Conservation (phyloP, 2,888 invertebrate genomes). For the Gisinianus flammeolus region DNA sequence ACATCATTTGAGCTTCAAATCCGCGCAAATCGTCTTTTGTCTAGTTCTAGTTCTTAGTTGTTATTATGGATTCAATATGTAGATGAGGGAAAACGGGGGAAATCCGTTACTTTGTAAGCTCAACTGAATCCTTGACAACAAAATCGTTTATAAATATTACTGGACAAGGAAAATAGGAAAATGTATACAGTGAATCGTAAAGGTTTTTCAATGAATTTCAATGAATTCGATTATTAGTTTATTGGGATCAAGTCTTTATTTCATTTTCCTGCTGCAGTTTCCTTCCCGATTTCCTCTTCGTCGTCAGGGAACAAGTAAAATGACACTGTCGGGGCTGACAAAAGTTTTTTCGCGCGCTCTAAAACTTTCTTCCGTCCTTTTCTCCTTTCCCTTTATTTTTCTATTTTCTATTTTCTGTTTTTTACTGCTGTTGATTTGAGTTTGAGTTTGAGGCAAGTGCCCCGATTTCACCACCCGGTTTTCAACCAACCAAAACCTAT, state of each 20-base stretch:
- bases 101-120: background rate
- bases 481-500: conserved; percentile 6
- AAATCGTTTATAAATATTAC: background rate
- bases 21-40: too few relatives aligned
- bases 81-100: background rate
- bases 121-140: background rate
- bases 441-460: background rate
- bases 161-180: background rate
- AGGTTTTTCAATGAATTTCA: conserved; percentile 28
- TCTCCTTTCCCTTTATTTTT: too few relatives aligned
- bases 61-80: too few relatives aligned
- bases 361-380: conserved; percentile 2
- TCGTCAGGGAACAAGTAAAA: conserved; percentile 23
- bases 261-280: too few relatives aligned
- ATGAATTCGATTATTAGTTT: conserved; percentile 28
- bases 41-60: too few relatives aligned
- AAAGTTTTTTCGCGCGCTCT: conserved; percentile 3
- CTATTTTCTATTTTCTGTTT: too few relatives aligned
- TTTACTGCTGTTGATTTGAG: background rate
- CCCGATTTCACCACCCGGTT: conserved; percentile 22
- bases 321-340: conserved; percentile 19
- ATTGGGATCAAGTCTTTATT: conserved; percentile 26
- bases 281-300: too few relatives aligned
- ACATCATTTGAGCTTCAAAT: too few relatives aligned
- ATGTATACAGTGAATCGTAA: conserved; percentile 8